Evolutionary conservation across 2,113 vertebrate species (phyloP).

Genomic region (Dasyprocta punctata): DNA sequence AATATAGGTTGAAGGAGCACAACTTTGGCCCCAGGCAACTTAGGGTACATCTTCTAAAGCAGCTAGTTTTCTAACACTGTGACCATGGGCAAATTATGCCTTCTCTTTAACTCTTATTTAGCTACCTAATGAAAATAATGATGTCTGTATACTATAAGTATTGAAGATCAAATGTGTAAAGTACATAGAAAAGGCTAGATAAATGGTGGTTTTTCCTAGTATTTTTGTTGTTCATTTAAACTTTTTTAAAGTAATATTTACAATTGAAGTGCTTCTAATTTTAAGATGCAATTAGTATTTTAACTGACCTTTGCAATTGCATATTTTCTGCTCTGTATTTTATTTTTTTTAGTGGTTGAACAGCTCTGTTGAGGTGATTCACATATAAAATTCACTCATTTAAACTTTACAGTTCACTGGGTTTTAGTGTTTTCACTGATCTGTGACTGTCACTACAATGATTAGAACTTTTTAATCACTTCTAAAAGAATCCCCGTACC

Average conservation of each 20-base stretch:
- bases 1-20: not conserved
- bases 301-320: not conserved
- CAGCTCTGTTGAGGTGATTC: slow-evolving; percentile 1
- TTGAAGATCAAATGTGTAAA: not conserved
- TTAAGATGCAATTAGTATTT: not conserved
- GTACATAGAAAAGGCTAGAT: not conserved
- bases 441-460: not conserved
- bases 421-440: not conserved
- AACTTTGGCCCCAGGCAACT: not conserved
- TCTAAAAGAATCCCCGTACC: not conserved
- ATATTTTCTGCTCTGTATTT: not conserved
- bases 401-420: not conserved
- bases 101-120: not conserved
- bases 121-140: not conserved
- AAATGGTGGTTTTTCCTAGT: not conserved
- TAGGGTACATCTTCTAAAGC: not conserved
- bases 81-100: not conserved
- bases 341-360: not conserved
- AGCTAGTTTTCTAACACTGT: not conserved
- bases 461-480: not conserved
- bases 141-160: not conserved
- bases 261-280: not conserved
- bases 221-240: not conserved
- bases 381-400: not conserved
- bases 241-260: not conserved